Percentiles rank a stretch among this genome's conserved stretches.
Conservation (phyloP, 2,888 invertebrate genomes). For the Hyposoter didymator region DNA sequence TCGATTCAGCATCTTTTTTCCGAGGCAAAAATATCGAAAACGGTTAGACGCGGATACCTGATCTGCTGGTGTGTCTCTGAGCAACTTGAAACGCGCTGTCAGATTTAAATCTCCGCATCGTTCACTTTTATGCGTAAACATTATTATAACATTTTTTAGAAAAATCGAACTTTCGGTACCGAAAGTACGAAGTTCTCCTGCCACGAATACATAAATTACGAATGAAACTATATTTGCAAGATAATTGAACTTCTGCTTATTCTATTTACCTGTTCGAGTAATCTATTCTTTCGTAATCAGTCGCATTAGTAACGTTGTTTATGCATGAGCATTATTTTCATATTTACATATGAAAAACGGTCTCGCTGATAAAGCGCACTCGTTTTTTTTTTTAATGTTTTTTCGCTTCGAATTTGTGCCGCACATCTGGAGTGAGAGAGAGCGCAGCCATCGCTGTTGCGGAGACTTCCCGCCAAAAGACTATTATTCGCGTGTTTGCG, state of each 20-base stretch:
- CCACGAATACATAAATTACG: neutral
- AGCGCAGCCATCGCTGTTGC: neutral
- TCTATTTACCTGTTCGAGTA: too few species aligned
- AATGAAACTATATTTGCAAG: too few species aligned
- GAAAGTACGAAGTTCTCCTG: too few species aligned
- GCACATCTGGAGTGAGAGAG: too few species aligned
- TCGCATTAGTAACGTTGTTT: too few species aligned
- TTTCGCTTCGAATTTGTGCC: neutral
- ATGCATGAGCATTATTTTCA: too few species aligned
- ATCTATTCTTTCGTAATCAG: too few species aligned
- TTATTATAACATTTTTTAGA: too few species aligned
- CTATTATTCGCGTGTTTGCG: neutral
- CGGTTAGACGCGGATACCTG: neutral
- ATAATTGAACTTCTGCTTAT: too few species aligned
- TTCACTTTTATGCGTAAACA: too few species aligned
- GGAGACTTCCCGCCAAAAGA: slow-evolving; percentile 36
- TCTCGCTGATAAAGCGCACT: neutral
- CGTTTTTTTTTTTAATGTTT: neutral
- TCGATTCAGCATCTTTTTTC: neutral
- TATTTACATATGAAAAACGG: neutral
- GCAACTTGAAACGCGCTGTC: neutral
- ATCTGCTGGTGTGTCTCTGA: neutral
- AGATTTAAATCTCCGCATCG: neutral
- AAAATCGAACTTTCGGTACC: too few species aligned
- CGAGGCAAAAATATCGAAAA: neutral